phyloP scores from a whole-genome alignment of 2,888 invertebrate species.

The Pasiphila rectangulata region DNA sequence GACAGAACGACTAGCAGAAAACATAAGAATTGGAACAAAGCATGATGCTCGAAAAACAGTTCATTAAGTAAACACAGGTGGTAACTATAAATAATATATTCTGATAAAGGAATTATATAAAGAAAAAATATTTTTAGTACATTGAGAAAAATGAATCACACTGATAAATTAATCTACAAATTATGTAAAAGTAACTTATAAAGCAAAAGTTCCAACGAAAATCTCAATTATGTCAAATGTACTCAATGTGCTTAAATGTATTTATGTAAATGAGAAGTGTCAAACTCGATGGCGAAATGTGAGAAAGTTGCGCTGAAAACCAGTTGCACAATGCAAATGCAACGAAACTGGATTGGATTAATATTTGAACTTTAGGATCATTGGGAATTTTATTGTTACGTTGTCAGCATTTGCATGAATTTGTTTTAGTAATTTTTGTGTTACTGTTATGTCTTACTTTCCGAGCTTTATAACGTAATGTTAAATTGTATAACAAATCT shows the following conservation, averaged over 20 bases:
- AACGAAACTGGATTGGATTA: conserved; percentile 35
- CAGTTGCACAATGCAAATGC: conserved; percentile 67
- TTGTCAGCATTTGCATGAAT: background rate
- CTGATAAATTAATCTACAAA: too few species aligned
- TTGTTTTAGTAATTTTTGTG: background rate
- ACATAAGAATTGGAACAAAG: too few species aligned
- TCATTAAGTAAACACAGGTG: too few species aligned
- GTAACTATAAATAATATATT: too few species aligned
- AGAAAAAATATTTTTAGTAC: too few species aligned
- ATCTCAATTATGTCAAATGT: conserved; percentile 1
- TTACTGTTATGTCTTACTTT: background rate
- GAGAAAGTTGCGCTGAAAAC: conserved; percentile 42
- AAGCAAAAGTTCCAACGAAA: background rate
- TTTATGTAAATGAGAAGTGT: conserved; percentile 26
- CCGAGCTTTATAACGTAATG: background rate
- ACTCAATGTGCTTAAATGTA: conserved; percentile 1
- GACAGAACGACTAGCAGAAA: background rate
- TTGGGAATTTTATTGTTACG: conserved; percentile 12
- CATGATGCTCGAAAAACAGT: too few species aligned
- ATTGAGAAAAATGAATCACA: too few species aligned
- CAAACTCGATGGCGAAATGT: conserved; percentile 25
- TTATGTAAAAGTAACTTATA: too few species aligned
- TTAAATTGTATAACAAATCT: background rate
- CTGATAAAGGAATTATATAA: too few species aligned
- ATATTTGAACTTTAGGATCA: conserved; percentile 7